Conservation (phyloP, 2,888 invertebrate species). For the Hyles lineata region DNA sequence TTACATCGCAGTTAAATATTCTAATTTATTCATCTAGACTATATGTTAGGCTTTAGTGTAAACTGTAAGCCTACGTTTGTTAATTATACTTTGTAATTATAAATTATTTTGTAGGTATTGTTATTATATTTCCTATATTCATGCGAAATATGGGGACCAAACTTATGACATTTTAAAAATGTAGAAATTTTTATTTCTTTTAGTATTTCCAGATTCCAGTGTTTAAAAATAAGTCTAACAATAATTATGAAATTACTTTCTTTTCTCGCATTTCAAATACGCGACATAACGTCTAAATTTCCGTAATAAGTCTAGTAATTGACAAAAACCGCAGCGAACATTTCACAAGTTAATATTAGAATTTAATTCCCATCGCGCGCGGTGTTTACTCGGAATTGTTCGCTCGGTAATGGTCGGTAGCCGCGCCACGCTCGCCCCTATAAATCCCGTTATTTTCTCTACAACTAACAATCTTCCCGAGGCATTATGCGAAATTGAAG, state of each 20-base stretch:
- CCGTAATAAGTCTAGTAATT: constrained; percentile 39
- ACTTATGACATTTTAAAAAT: background rate
- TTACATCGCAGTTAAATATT: constrained; percentile 42
- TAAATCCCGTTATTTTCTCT: constrained; percentile 55
- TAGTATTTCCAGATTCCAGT: background rate
- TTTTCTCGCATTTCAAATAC: background rate
- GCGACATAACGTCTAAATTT: background rate
- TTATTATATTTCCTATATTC: background rate
- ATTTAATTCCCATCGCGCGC: constrained; percentile 69
- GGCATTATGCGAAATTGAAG: constrained; percentile 27
- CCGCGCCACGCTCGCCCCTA: constrained; percentile 32
- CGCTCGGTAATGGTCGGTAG: background rate
- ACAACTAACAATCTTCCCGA: constrained; percentile 37
- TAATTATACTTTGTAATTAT: background rate
- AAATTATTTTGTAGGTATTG: background rate
- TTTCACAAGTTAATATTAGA: constrained; percentile 69
- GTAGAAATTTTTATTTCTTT: background rate
- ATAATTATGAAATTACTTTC: background rate
- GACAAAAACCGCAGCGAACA: constrained; percentile 53
- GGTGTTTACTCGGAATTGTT: constrained; percentile 65
- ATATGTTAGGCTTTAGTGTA: constrained; percentile 2
- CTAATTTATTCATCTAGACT: constrained; percentile 36
- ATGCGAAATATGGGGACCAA: background rate
- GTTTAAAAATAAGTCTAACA: background rate
- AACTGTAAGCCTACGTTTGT: background rate